Evolutionary conservation across 2,797 vertebrate genomes (phyloP).

Genomic region (Typhlichthys eigenmanni): DNA sequence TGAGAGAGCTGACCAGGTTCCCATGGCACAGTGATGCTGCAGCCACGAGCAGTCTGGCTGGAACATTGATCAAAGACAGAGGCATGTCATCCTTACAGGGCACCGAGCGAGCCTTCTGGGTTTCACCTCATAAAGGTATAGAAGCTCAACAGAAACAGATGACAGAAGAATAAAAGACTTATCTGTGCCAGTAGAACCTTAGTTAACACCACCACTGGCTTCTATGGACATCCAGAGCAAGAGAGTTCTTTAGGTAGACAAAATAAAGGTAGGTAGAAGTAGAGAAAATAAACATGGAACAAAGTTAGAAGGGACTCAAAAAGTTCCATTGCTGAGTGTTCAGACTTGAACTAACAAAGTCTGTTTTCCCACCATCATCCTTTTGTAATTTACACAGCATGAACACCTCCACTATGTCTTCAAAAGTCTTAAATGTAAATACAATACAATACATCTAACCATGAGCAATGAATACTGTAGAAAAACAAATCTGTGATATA

Average conservation of each 20-base stretch:
- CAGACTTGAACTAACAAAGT: slow-evolving; percentile 10
- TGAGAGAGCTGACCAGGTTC: slow-evolving; percentile 67
- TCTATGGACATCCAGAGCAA: slow-evolving; percentile 51
- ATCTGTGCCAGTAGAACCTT: slow-evolving; percentile 52
- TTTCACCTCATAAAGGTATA: slow-evolving; percentile 40
- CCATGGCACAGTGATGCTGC: slow-evolving; percentile 38
- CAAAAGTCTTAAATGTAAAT: slow-evolving; percentile 65
- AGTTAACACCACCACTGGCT: slow-evolving; percentile 35
- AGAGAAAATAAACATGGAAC: slow-evolving; percentile 7
- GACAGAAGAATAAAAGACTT: slow-evolving; percentile 32
- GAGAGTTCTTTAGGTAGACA: slow-evolving; percentile 14
- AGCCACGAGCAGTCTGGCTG: slow-evolving; percentile 64
- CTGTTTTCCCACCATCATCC: slow-evolving; percentile 15
- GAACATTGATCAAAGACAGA: slow-evolving; percentile 77
- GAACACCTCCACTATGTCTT: slow-evolving; percentile 58
- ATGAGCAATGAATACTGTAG: slow-evolving; percentile 64
- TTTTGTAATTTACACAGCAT: slow-evolving; percentile 66
- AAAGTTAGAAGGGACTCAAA: slow-evolving; percentile 11
- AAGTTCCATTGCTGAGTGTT: neutral
- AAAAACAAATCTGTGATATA: slow-evolving; percentile 71
- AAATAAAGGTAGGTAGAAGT: too few species aligned
- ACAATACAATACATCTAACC: slow-evolving; percentile 50
- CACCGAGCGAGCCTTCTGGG: slow-evolving; percentile 59
- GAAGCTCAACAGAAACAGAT: slow-evolving; percentile 56
- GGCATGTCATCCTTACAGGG: slow-evolving; percentile 58